Evolutionary conservation across 2,113 vertebrate genomes (phyloP).

Genomic region (Callipepla squamata): DNA sequence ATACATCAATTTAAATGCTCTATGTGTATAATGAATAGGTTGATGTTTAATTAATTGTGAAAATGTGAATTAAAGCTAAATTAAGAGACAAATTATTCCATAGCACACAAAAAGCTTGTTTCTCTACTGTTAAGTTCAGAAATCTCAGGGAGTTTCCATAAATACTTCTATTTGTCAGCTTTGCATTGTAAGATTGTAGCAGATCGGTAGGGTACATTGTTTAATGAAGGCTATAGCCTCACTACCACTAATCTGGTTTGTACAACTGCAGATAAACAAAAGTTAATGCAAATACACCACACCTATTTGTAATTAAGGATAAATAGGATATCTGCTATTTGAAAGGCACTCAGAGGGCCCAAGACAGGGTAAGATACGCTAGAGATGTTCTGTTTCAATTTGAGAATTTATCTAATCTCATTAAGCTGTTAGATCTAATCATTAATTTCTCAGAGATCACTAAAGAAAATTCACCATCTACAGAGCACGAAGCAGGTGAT

Average conservation of each 20-base stretch:
- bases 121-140: not conserved
- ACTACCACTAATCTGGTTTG: not conserved
- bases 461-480: not conserved
- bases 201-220: not conserved
- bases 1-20: constrained; percentile 81
- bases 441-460: not conserved
- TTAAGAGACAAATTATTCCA: constrained; percentile 79
- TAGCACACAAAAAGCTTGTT: constrained; percentile 29
- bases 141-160: constrained; percentile 25
- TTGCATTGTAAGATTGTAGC: not conserved
- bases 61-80: constrained; percentile 82
- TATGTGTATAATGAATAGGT: constrained; percentile 82
- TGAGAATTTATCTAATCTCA: not conserved
- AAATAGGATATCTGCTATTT: not conserved
- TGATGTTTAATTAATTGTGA: constrained; percentile 87
- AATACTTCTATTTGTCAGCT: constrained; percentile 26
- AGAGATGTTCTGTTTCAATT: not conserved
- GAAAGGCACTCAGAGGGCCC: not conserved
- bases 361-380: not conserved
- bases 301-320: constrained; percentile 3
- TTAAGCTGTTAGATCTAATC: not conserved
- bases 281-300: not conserved
- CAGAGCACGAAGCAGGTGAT: not conserved
- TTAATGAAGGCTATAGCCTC: constrained; percentile 1
- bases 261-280: constrained; percentile 23